phyloP scores from a whole-genome alignment of 2,797 vertebrate genomes.

The Dallia pectoralis region DNA sequence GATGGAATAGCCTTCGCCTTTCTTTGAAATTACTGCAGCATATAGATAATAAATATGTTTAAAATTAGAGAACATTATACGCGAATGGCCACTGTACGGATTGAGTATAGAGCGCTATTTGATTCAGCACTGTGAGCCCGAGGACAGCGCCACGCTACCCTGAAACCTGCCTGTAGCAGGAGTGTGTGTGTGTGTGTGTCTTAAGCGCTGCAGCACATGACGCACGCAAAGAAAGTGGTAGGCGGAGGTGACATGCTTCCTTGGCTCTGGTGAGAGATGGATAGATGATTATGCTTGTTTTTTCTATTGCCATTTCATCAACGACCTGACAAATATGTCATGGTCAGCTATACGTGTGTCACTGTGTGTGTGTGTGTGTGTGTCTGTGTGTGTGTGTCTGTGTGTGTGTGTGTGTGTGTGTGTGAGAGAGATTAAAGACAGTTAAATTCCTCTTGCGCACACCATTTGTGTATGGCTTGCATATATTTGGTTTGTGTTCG shows the following conservation, averaged over 20 bases:
- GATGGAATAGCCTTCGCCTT: slow-evolving; percentile 25
- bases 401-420: neutral
- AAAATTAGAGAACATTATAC: slow-evolving; percentile 43
- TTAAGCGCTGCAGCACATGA: slow-evolving; percentile 68
- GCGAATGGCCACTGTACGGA: slow-evolving; percentile 48
- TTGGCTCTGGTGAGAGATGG: neutral
- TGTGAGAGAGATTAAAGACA: neutral
- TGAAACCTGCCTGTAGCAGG: slow-evolving; percentile 17
- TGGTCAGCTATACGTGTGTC: slow-evolving; percentile 48
- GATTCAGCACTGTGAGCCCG: slow-evolving; percentile 39
- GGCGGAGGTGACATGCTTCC: neutral
- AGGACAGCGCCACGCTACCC: slow-evolving; percentile 28
- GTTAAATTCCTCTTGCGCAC: too few species aligned
- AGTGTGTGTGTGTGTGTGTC: slow-evolving; percentile 22
- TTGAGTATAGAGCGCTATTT: slow-evolving; percentile 47
- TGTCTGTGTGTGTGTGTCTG: neutral
- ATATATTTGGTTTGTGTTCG: too few species aligned
- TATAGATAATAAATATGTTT: slow-evolving; percentile 29
- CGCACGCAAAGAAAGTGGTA: slow-evolving; percentile 51
- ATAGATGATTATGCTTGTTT: too few species aligned
- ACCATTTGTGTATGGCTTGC: too few species aligned
- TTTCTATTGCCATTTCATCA: too few species aligned
- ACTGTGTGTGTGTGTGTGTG: neutral
- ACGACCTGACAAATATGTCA: slow-evolving; percentile 19
- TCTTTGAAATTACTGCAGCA: slow-evolving; percentile 17